These are phyloP conservation scores for Nettapus auritus DNA, from an alignment of 2,113 vertebrate species.

Conservation along the genomic window DNA sequence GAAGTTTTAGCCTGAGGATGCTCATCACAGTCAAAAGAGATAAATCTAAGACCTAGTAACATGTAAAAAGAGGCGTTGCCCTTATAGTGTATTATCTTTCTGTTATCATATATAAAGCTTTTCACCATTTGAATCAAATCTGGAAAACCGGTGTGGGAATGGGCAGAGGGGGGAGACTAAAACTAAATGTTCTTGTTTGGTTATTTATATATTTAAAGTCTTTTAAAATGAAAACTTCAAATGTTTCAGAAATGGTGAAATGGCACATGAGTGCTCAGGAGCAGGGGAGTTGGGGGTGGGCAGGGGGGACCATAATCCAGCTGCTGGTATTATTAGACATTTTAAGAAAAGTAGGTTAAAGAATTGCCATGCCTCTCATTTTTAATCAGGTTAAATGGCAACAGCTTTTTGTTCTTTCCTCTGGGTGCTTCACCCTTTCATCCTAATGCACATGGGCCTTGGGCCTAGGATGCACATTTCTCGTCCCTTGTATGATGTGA, in stretches of 20 bases:
- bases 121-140: neutral
- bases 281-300: neutral
- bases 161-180: fast-evolving
- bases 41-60: neutral
- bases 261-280: neutral
- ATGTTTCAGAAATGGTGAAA: neutral
- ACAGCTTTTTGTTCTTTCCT: neutral
- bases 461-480: neutral
- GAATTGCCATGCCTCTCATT: neutral
- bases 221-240: neutral
- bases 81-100: neutral
- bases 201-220: neutral
- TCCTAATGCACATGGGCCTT: neutral
- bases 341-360: neutral
- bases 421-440: neutral
- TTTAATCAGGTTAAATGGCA: constrained; percentile 15
- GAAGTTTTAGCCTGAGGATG: neutral
- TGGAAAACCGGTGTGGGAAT: neutral
- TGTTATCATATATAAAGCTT: neutral
- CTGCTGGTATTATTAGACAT: neutral
- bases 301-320: neutral
- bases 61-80: neutral
- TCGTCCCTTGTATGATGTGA: neutral
- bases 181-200: neutral
- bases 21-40: neutral